These are phyloP conservation scores for Melanotaenia boesemani DNA, from an alignment of 2,797 vertebrate genomes.

Conservation along the genomic window DNA sequence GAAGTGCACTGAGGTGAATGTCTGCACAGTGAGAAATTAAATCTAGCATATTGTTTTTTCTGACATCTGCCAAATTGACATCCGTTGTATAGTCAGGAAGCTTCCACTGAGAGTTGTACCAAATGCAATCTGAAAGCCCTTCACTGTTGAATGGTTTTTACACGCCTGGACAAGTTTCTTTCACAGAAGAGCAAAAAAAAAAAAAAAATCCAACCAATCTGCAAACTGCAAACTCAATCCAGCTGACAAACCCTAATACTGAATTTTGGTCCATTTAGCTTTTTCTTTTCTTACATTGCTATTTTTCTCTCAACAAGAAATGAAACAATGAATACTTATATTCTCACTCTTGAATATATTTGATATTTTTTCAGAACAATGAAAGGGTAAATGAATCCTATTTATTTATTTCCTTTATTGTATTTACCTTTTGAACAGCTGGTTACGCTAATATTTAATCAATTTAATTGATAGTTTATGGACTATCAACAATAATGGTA, in stretches of 20 bases:
- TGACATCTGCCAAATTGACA: constrained; percentile 18
- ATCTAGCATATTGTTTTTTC: constrained; percentile 23
- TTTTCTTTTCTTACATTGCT: neutral
- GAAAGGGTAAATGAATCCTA: neutral
- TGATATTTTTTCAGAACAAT: neutral
- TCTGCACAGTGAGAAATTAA: constrained; percentile 22
- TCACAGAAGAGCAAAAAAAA: constrained; percentile 22
- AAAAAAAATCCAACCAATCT: neutral
- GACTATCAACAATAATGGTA: neutral
- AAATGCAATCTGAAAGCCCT: too few relatives aligned
- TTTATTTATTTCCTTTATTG: neutral
- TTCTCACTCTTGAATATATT: neutral
- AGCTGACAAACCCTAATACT: neutral
- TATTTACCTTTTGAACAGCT: neutral
- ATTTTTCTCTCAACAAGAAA: constrained; percentile 8
- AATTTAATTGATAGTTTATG: neutral
- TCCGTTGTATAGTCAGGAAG: constrained; percentile 5
- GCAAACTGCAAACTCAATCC: constrained; percentile 32
- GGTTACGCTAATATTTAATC: neutral
- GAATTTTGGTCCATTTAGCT: constrained; percentile 26
- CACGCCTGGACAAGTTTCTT: constrained; percentile 2
- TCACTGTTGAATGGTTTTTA: too few relatives aligned
- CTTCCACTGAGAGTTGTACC: neutral
- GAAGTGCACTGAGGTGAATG: neutral
- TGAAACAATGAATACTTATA: neutral